Evolutionary conservation across 2,888 invertebrate species (phyloP).

Genomic region (Drosophila colorata): DNA sequence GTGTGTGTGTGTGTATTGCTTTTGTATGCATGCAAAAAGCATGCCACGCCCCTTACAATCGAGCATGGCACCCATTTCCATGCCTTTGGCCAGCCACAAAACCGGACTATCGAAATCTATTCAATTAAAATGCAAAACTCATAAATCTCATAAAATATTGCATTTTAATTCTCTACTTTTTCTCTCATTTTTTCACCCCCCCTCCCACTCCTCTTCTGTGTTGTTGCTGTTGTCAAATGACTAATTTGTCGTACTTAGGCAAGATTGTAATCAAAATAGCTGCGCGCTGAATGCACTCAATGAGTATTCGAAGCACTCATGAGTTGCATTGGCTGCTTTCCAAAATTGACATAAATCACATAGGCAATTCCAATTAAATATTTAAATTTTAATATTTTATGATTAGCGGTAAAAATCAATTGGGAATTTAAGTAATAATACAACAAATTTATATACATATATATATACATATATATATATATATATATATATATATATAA

Average conservation of each 20-base stretch:
- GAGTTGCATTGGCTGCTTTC: not conserved
- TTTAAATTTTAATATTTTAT: conserved; percentile 22
- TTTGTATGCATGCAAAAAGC: conserved; percentile 35
- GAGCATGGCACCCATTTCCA: conserved; percentile 17
- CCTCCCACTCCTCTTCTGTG: not conserved
- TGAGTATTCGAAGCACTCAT: not conserved
- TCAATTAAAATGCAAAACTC: conserved; percentile 68
- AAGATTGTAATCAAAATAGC: conserved; percentile 32
- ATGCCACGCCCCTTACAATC: conserved; percentile 53
- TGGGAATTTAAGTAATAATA: conserved; percentile 38
- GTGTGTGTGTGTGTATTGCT: conserved; percentile 8
- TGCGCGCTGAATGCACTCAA: conserved; percentile 5
- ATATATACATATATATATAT: no score
- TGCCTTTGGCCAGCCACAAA: conserved; percentile 20
- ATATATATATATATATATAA: conserved; percentile 13
- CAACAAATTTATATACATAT: conserved; percentile 17
- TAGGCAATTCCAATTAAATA: not conserved
- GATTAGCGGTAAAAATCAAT: conserved; percentile 51
- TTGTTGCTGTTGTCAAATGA: conserved; percentile 21
- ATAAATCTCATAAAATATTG: conserved; percentile 70
- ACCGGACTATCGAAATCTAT: conserved; percentile 69
- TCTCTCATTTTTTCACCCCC: conserved; percentile 1
- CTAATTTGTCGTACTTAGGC: conserved; percentile 40
- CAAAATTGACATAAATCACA: no score
- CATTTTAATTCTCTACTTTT: conserved; percentile 51